These are phyloP conservation scores for Nettapus auritus DNA, from an alignment of 2,113 vertebrate genomes.

Conservation along the genomic window DNA sequence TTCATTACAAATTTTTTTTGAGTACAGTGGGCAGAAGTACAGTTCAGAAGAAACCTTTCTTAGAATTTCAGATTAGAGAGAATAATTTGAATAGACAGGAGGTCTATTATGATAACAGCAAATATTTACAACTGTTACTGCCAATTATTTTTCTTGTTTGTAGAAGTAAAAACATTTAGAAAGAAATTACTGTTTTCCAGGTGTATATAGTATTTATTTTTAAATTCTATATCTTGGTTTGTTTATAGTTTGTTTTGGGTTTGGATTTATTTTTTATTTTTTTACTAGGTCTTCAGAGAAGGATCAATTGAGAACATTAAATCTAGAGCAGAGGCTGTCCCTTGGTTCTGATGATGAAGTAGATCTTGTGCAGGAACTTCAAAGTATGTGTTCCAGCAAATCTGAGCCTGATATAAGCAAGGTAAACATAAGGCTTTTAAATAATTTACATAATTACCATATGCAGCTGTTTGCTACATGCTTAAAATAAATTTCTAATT, in stretches of 20 bases:
- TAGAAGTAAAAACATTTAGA: background rate
- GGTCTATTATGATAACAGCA: background rate
- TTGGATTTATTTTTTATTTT: background rate
- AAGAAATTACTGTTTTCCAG: background rate
- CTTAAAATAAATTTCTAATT: slow-evolving; percentile 24
- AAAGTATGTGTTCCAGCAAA: slow-evolving; percentile 94
- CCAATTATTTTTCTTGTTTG: background rate
- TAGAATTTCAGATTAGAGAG: background rate
- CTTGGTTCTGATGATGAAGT: slow-evolving; percentile 89
- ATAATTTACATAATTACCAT: background rate
- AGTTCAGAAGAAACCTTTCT: background rate
- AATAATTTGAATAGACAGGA: background rate
- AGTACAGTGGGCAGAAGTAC: background rate
- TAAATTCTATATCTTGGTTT: background rate
- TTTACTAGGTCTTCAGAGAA: slow-evolving; percentile 68
- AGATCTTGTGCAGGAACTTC: slow-evolving; percentile 90
- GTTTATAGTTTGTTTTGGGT: background rate
- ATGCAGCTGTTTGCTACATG: background rate
- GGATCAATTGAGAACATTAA: slow-evolving; percentile 55
- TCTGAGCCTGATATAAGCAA: slow-evolving; percentile 96
- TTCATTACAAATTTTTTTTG: background rate
- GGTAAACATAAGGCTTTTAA: slow-evolving; percentile 74
- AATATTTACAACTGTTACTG: background rate
- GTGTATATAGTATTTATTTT: background rate
- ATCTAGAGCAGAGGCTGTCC: slow-evolving; percentile 79